These are phyloP conservation scores for Luidia sarsii DNA, from an alignment of 53 echinoderm and acorn worm genomes.

Conservation along the genomic window DNA sequence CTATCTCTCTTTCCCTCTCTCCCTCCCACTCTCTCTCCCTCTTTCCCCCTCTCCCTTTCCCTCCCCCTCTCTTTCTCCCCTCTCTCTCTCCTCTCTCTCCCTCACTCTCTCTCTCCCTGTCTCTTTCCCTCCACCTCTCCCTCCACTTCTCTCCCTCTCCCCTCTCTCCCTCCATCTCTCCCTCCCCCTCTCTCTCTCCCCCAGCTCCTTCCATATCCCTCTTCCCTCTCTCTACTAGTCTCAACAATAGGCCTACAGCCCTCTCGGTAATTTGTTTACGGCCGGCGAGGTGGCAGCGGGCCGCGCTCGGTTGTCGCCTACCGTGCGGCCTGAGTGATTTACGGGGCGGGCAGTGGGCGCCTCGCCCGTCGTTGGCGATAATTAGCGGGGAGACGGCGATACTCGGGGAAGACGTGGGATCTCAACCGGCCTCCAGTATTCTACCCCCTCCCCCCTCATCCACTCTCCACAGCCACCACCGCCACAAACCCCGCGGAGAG, in stretches of 20 bases:
- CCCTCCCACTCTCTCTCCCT: too few species aligned
- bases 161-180: neutral
- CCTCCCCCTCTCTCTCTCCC: neutral
- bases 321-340: constrained; percentile 48
- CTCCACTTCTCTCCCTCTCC: neutral
- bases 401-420: neutral
- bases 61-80: too few species aligned
- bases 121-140: neutral
- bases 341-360: constrained; percentile 24
- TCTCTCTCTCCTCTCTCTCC: too few species aligned
- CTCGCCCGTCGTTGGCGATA: constrained; percentile 34
- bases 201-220: constrained; percentile 11
- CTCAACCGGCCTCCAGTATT: too few species aligned
- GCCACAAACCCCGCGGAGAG: too few species aligned
- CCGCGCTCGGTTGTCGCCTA: constrained; percentile 45
- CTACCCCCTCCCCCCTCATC: too few species aligned
- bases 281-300: constrained; percentile 11
- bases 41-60: too few species aligned
- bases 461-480: too few species aligned
- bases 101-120: too few species aligned
- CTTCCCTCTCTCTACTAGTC: too few species aligned
- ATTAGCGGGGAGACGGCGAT: constrained; percentile 47
- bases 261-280: constrained; percentile 53
- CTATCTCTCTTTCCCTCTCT: too few species aligned
- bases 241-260: too few species aligned